A percentile compares a stretch with the other conserved stretches of the same genome.
Conservation (phyloP, 2,797 vertebrate genomes). For the Ctenochaetus hawaiiensis region DNA sequence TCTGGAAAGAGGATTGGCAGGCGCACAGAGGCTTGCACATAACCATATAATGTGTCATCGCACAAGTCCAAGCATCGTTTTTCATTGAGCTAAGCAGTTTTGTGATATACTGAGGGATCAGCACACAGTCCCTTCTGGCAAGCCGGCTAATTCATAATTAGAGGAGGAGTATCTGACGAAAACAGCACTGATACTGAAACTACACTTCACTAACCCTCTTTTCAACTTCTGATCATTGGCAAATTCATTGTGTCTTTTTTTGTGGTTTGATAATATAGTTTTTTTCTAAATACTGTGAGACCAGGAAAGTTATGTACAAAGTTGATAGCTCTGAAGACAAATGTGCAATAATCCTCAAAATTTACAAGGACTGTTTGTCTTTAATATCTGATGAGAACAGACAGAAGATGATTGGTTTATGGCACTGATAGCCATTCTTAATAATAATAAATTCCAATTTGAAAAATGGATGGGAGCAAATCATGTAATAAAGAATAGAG, state of each 20-base stretch:
- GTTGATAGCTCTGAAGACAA: not conserved
- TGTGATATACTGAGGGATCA: conserved; percentile 30
- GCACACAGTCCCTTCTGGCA: conserved; percentile 7
- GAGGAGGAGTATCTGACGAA: conserved; percentile 1
- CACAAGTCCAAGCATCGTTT: conserved; percentile 28
- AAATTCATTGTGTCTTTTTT: not conserved
- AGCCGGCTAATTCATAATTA: conserved; percentile 33
- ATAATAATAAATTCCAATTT: not conserved
- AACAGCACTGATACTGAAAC: conserved; percentile 2
- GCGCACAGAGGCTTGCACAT: conserved; percentile 20
- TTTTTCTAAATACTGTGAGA: no score
- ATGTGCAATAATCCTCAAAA: not conserved
- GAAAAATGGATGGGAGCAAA: no score
- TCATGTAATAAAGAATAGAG: no score
- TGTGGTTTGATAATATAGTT: not conserved
- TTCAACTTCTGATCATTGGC: not conserved
- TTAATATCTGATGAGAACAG: not conserved
- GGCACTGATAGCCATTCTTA: not conserved
- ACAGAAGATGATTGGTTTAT: no score
- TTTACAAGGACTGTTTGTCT: not conserved
- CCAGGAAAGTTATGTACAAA: not conserved
- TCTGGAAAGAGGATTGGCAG: conserved; percentile 40
- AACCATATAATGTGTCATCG: conserved; percentile 41
- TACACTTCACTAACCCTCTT: not conserved
- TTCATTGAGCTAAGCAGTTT: conserved; percentile 37